Evolutionary conservation across 2,888 invertebrate genomes (phyloP), one percentile per base, ranked within the genome.

Genomic region (Actias luna): DNA sequence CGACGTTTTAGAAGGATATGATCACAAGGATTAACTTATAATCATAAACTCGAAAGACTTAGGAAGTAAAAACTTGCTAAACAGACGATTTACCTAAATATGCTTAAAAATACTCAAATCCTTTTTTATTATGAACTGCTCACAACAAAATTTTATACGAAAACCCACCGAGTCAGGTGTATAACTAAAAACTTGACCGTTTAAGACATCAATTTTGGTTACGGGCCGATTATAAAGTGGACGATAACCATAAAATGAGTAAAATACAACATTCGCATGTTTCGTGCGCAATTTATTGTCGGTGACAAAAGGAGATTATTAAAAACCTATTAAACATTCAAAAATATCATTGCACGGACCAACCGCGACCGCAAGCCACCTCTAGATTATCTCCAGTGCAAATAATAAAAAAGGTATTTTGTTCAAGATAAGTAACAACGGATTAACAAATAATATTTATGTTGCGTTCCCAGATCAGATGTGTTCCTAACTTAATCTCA

Each of bases 151-250:
- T 55, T 62, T 58, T 33, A 58, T 62, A 62, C 33, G 58, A 62
- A 62, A 62, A 55, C 58, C 2, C 14, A 42, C 31, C 31, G 16
- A 31, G 39, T 55, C 42, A 58, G 57, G 58, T 39, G 18, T 39
- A 61, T 55, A 22, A 33, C 61, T 42, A 58, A 57, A 64, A 63
- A 63, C 1, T 12, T 27, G 8, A 29, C 42, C 59, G 52, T 36
- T 63, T 63, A 50, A 59, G 52, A 58, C 59, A 59, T 63, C 12
- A 25, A 39, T 63, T 63, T 63, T 63, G 39, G 52, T 29, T 59
- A 59, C 36, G 63, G 55, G 29, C 63, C 46, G 63, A n/a, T 63
- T 63, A 63, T 59, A 59, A 63, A 63, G 52, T 63, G 63, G 63
- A 10, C 52, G 55, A 63, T 35, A 59, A 55, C 52, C 59, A 61